Evolutionary conservation across 1,140 invertebrate genomes (phyloP), one percentile per base, ranked within the genome.

Genomic region (Drosophila kanapiae): DNA sequence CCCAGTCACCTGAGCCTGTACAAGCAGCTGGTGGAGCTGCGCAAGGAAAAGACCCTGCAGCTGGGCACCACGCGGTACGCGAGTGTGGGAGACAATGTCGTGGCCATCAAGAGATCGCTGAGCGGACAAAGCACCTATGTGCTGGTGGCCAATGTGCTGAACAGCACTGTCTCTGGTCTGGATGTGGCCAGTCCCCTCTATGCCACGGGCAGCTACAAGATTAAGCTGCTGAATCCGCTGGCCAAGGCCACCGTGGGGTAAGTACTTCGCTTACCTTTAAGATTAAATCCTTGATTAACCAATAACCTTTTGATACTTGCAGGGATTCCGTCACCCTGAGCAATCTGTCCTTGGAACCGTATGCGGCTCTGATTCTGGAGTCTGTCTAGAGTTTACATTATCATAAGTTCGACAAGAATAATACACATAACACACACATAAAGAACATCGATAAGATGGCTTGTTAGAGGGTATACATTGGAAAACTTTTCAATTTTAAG

Each of bases 1-100:
- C 43, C 78, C 8, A 92, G 91, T n/a, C 86, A 91, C 60, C 57
- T 92, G n/a, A 82, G 80, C n/a, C 49, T 93, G 6, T 93, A 92
- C 60, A 92, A 92, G 51, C 63, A 80, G 13, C 33, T 93, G 61
- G 68, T 79, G 33, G 53, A 70, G 35, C 38, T 93, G 43, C 81
- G 93, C 11, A 48, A 84, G 14, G 18, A 23, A 10, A 61, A 82
- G 10, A 92, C 93, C 0, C 62, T 95, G n/a, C 82, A 88, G 42
- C 27, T 82, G 9, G 94, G 95, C 10, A 35, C 35, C 6, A 72
- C 94, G 0, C 45, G 79, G 3, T 92, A 91, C 16, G 60, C 79
- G 0, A 85, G 53, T 9, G 57, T 91, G 27, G 80, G 80, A 4
- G 77, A 90, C 13, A 91, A 90, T 71, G 79, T 91, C 27, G 5